phyloP scores from a whole-genome alignment of 2,888 invertebrate species.

The Phragmatobia fuliginosa region DNA sequence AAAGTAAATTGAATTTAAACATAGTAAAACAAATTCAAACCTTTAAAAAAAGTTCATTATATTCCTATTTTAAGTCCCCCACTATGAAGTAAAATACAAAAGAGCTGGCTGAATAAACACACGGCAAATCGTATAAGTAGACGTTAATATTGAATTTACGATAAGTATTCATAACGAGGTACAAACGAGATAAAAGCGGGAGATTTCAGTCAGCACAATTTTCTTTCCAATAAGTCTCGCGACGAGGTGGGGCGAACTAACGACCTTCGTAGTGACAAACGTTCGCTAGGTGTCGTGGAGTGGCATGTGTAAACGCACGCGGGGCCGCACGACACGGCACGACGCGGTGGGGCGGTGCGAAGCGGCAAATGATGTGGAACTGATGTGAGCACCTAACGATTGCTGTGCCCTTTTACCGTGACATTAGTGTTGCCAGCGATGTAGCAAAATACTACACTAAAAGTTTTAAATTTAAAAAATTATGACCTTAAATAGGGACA shows the following conservation, averaged over 20 bases:
- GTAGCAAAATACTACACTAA: neutral
- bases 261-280: constrained; percentile 64
- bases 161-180: constrained; percentile 53
- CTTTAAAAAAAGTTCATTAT: neutral
- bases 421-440: constrained; percentile 24
- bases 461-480: neutral
- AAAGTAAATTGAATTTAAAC: neutral
- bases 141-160: constrained; percentile 16
- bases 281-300: constrained; percentile 54
- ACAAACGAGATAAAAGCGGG: constrained; percentile 57
- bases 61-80: neutral
- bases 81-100: neutral
- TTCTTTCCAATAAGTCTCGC: constrained; percentile 71
- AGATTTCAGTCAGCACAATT: constrained; percentile 67
- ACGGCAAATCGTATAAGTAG: constrained; percentile 13
- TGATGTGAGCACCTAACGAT: constrained; percentile 74
- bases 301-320: constrained; percentile 69
- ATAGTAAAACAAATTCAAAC: neutral
- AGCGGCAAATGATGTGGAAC: constrained; percentile 72
- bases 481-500: neutral
- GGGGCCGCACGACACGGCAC: constrained; percentile 36
- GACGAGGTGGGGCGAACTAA: constrained; percentile 59
- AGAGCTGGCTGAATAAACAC: constrained; percentile 8
- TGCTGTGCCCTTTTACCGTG: constrained; percentile 66
- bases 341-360: constrained; percentile 30